Evolutionary conservation across 2,113 vertebrate species (phyloP).

Genomic region (Vidua chalybeata): DNA sequence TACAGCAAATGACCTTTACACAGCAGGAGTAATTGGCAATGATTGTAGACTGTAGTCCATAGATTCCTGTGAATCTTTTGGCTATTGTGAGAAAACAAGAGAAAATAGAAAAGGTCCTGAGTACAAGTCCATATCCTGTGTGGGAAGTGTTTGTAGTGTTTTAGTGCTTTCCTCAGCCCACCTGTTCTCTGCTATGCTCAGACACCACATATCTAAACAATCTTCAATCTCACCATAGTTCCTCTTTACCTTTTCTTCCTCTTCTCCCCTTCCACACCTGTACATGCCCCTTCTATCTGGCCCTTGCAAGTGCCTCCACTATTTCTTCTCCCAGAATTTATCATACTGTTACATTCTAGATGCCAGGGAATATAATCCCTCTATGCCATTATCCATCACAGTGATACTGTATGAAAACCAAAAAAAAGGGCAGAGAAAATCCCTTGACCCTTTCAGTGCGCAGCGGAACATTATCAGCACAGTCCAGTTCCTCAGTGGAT

Average conservation of each 20-base stretch:
- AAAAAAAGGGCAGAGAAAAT: background rate
- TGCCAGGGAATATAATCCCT: background rate
- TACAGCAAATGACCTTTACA: background rate
- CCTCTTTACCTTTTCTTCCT: background rate
- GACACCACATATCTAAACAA: background rate
- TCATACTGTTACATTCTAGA: background rate
- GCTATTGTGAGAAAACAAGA: background rate
- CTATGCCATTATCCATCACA: background rate
- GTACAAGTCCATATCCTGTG: background rate
- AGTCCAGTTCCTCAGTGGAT: background rate
- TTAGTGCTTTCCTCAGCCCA: background rate
- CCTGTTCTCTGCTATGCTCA: background rate
- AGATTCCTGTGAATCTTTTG: background rate
- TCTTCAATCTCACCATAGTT: background rate
- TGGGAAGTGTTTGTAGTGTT: background rate
- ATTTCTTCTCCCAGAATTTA: background rate
- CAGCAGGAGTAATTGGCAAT: background rate
- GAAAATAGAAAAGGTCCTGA: background rate
- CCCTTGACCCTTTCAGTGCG: background rate
- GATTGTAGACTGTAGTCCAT: background rate
- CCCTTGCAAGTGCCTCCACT: background rate
- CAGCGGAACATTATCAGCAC: background rate
- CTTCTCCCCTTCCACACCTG: background rate
- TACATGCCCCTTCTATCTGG: background rate
- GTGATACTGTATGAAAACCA: background rate